phyloP scores from a whole-genome alignment of 2,797 vertebrate genomes.

The Aselliscus stoliczkanus region DNA sequence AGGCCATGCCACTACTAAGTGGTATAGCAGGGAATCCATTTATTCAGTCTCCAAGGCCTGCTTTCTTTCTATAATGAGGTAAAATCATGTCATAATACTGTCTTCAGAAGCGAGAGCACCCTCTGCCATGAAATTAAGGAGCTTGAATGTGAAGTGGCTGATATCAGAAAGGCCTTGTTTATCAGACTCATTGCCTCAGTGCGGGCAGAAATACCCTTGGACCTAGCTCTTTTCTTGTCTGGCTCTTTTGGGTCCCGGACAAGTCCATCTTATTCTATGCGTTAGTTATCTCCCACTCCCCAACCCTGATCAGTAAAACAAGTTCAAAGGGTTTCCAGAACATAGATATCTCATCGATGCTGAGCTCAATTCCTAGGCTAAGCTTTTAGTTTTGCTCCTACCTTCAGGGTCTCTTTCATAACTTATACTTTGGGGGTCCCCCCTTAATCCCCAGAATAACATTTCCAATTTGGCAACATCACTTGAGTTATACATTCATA shows the following conservation, averaged over 20 bases:
- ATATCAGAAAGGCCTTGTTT: background rate
- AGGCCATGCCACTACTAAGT: background rate
- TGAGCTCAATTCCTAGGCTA: background rate
- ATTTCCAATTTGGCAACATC: background rate
- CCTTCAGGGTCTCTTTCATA: background rate
- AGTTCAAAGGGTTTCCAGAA: background rate
- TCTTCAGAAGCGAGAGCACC: background rate
- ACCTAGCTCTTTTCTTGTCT: background rate
- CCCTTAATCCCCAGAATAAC: background rate
- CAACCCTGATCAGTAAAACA: background rate
- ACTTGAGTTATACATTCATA: background rate
- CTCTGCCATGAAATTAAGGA: background rate
- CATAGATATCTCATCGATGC: background rate
- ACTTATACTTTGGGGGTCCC: background rate
- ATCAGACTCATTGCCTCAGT: background rate
- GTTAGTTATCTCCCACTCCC: background rate
- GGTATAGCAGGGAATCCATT: background rate
- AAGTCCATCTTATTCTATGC: background rate
- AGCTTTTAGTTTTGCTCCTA: background rate
- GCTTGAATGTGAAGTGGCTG: background rate
- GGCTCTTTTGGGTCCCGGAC: background rate
- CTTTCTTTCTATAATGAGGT: slow-evolving; percentile 22
- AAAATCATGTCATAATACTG: slow-evolving; percentile 15
- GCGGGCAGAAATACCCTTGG: background rate
- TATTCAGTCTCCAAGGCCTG: background rate